Base-by-base conservation (phyloP, 2,888 invertebrate species). In the Tribolium freemani region DNA sequence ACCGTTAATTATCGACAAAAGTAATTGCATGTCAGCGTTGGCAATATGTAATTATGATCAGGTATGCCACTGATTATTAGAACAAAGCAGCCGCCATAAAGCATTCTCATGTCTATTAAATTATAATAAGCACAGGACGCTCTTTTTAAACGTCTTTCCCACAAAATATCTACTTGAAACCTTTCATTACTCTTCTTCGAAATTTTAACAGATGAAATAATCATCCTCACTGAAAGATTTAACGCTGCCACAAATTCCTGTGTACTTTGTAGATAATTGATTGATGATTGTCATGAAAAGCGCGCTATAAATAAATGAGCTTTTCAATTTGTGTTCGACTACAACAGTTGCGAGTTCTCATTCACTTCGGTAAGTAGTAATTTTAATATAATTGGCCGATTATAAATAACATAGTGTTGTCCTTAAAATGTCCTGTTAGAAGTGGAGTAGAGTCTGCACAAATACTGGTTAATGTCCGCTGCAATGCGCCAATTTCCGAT, bases 401-500 rank as follows among this genome's bases (percentile, higher is more conserved):
- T 56, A 56, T 64, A 53, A 64, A 53, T 53, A 64, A 46, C 6
- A 45, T 21, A 26, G 26, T 38, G 38, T 38, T 38, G 38, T 10
- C 10, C 11, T 38, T 10, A 26, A 26, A 16, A 38, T n/a, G 38
- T 3, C 31, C 31, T 11, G 26, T 57, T 58, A 46, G 31, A 63
- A 63, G 48, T 64, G 30, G 66, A 54, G 48, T 38, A 53, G 16
- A 1, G 38, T 64, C 38, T 13, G 21, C 44, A 66, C 66, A 54
- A 66, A 54, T 45, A 45, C 11, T 66, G 54, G 54, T 67, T 66
- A 71, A 71, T 71, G 64, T 60, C 56, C 63, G 74, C 78, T 78
- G 79, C 78, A 79, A 46, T 79, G 78, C 79, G 75, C 73, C 77
- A 76, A 73, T 73, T 75, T 67, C 76, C 76, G 69, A 77, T 75